These are phyloP conservation scores for Corythornis madagascariensis DNA, from an alignment of 2,113 vertebrate genomes.

Conservation along the genomic window DNA sequence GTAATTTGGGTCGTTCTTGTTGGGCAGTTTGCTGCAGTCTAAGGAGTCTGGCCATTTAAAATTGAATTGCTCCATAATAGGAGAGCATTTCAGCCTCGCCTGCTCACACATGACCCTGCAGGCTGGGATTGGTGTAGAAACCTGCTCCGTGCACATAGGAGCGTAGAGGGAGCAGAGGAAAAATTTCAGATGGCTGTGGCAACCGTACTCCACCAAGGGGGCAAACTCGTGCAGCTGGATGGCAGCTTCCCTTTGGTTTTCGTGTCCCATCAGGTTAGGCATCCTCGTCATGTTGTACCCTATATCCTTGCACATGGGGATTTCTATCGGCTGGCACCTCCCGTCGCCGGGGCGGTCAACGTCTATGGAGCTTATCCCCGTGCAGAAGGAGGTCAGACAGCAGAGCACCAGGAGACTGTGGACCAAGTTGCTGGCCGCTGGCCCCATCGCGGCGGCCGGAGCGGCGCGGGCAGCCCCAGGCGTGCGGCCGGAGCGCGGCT, in stretches of 20 bases:
- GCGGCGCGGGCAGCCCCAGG: not conserved
- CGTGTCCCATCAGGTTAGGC: constrained; percentile 96
- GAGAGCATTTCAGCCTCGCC: constrained; percentile 91
- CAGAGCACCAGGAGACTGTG: not conserved
- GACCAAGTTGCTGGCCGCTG: not conserved
- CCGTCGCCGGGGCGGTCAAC: constrained; percentile 88
- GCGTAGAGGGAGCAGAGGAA: constrained; percentile 96
- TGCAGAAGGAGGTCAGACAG: constrained; percentile 64
- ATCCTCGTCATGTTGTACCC: constrained; percentile 98
- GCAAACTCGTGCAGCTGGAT: constrained; percentile 95
- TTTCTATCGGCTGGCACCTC: constrained; percentile 90
- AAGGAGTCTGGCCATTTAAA: constrained; percentile 95
- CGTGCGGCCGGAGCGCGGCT: not conserved
- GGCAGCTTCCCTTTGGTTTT: constrained; percentile 90
- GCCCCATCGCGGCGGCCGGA: not conserved
- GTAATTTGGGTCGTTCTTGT: constrained; percentile 95
- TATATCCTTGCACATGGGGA: constrained; percentile 96
- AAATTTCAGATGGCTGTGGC: constrained; percentile 93
- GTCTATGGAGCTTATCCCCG: constrained; percentile 91
- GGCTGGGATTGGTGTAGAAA: constrained; percentile 94
- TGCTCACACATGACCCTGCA: constrained; percentile 98
- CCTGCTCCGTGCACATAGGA: constrained; percentile 98
- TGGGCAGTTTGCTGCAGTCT: constrained; percentile 92
- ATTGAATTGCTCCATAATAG: constrained; percentile 93
- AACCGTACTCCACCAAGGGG: constrained; percentile 94